Evolutionary conservation across 2,888 invertebrate species (phyloP).

Genomic region (Drosophila cognata): DNA sequence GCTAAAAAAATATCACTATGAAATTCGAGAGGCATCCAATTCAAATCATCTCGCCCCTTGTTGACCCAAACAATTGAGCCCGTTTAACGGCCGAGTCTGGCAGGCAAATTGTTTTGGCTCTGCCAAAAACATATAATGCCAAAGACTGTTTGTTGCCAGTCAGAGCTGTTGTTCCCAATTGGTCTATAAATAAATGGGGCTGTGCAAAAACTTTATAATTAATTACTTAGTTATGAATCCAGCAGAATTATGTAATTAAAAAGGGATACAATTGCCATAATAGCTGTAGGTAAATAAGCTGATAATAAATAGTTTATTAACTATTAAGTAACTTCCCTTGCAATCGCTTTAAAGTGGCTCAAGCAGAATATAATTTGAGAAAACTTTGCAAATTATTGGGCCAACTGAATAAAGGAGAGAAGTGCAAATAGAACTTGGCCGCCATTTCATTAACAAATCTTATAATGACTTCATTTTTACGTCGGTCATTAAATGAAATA

Average conservation of each 20-base stretch:
- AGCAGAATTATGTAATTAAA: background rate
- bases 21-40: conserved; percentile 36
- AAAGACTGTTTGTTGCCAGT: conserved; percentile 16
- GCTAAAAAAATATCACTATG: conserved; percentile 27
- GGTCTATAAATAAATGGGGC: background rate
- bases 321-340: background rate
- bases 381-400: background rate
- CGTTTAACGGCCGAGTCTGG: conserved; percentile 22
- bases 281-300: background rate
- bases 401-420: background rate
- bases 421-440: background rate
- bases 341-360: background rate
- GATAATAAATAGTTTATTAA: background rate
- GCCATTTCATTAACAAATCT: conserved; percentile 32
- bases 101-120: conserved; percentile 30
- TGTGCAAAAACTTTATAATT: conserved; percentile 4
- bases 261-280: background rate
- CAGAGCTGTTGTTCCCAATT: background rate
- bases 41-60: conserved; percentile 22
- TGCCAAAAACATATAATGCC: conserved; percentile 14
- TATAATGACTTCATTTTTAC: conserved; percentile 34
- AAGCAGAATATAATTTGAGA: background rate
- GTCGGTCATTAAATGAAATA: conserved; percentile 38
- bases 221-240: background rate
- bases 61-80: conserved; percentile 37